Base-by-base conservation (phyloP, 2,888 invertebrate species). In the Lepas anatifera region DNA sequence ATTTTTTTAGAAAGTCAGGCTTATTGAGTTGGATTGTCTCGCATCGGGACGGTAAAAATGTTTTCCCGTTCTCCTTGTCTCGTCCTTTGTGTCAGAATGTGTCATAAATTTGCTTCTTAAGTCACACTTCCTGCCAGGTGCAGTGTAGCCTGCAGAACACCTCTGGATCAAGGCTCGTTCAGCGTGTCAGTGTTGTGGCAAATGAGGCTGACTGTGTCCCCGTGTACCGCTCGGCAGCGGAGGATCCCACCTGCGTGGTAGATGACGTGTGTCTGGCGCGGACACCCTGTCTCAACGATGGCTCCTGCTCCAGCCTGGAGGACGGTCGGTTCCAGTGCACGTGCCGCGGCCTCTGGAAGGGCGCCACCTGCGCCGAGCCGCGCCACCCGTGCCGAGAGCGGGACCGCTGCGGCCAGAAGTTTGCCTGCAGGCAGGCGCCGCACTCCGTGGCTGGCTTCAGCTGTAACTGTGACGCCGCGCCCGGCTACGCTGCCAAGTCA, bases 201-300 rank as follows among this genome's bases (percentile, higher is more conserved):
- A n/a, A n/a, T n/a, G n/a, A n/a, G n/a, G n/a, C 10, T 46, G 3
- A 3, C 46, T 16, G 22, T 22, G 10, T 22, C 46, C 18, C 25
- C 6, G 25, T 22, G 16, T 10, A 1, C 7, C 32, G 11, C 16
- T 22, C 29, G 4, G 7, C 58, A 58, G 58, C 18, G 2, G 58
- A 58, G 22, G 58, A 58, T 25, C 58, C 58, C 32, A 58, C 35
- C 22, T 58, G 58, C 32, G 58, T 58, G 22, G 58, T 58, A n/a
- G 58, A 58, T n/a, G 66, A 66, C 66, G 39, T 41, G n/a, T 66
- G 66, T 39, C 27, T 66, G 66, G 66, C 66, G 37, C 66, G 37
- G 4, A 25, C 37, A 13, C 66, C 66, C 3, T 66, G 66, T 11
- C 39, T 39, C 16, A 66, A 66, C n/a, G 66, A 41, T 39, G 66